Percentiles rank a stretch among this genome's conserved stretches.
Evolutionary conservation across 2,888 invertebrate species (phyloP).

Genomic region (Amphipyra berbera): DNA sequence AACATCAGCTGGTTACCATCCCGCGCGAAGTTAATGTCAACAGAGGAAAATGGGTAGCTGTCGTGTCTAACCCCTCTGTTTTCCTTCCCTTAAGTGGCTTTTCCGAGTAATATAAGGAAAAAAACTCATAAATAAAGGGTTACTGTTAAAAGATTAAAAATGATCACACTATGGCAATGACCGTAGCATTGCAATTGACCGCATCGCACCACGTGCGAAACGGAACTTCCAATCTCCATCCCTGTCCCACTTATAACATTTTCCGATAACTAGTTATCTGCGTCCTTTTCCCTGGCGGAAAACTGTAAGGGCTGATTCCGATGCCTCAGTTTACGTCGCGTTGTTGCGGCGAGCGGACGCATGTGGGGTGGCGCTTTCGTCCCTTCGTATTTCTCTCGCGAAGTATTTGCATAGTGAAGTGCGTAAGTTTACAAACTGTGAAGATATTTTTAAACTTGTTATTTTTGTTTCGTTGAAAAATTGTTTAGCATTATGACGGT

Average conservation of each 20-base stretch:
- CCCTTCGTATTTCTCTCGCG: conserved; percentile 59
- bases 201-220: conserved; percentile 85
- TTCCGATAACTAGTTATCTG: conserved; percentile 60
- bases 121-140: conserved; percentile 53
- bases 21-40: conserved; percentile 37
- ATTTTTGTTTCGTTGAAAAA: conserved; percentile 27
- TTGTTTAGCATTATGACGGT: conserved; percentile 42
- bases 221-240: conserved; percentile 70
- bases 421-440: conserved; percentile 67
- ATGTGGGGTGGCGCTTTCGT: conserved; percentile 58
- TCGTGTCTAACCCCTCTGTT: conserved; percentile 14
- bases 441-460: conserved; percentile 41
- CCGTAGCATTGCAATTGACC: conserved; percentile 87
- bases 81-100: conserved; percentile 27
- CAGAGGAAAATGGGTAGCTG: conserved; percentile 29
- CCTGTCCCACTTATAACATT: conserved; percentile 64
- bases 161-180: conserved; percentile 85
- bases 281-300: conserved; percentile 78
- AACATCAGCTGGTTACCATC: conserved; percentile 27
- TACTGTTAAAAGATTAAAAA: conserved; percentile 66
- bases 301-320: conserved; percentile 79
- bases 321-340: conserved; percentile 82
- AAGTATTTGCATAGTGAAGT: conserved; percentile 63
- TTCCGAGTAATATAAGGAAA: conserved; percentile 37
- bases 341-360: conserved; percentile 70